These are phyloP conservation scores for Brachionus manjavacas DNA, from an alignment of 1,140 invertebrate species.

Conservation along the genomic window DNA sequence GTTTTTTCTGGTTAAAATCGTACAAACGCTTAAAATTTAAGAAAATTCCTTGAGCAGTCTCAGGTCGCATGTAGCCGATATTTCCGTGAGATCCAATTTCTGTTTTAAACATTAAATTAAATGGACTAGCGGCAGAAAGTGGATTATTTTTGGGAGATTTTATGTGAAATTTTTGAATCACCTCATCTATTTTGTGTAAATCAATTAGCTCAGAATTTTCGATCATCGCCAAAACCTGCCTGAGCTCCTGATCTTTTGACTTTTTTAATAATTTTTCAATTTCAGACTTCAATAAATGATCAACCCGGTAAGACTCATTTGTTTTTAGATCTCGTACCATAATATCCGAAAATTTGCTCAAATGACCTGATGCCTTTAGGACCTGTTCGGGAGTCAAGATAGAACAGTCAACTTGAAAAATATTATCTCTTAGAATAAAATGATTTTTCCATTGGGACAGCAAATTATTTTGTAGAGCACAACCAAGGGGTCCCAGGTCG, in stretches of 20 bases:
- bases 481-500: constrained; percentile 29
- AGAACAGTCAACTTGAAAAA: constrained; percentile 36
- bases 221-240: constrained; percentile 27
- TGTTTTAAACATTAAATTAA: constrained; percentile 97
- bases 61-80: constrained; percentile 84
- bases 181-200: constrained; percentile 76
- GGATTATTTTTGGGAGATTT: constrained; percentile 90
- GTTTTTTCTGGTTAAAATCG: constrained; percentile 89
- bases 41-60: constrained; percentile 98
- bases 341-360: constrained; percentile 34
- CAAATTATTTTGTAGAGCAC: constrained; percentile 1
- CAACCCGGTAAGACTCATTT: constrained; percentile 18
- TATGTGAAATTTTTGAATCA: constrained; percentile 81
- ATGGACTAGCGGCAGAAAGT: constrained; percentile 85
- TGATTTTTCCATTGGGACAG: constrained; percentile 15
- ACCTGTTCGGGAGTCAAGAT: constrained; percentile 36
- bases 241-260: constrained; percentile 44
- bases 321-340: constrained; percentile 3
- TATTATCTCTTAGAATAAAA: constrained; percentile 16
- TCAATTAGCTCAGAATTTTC: constrained; percentile 72
- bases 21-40: constrained; percentile 94
- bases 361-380: constrained; percentile 25
- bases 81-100: constrained; percentile 87
- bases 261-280: constrained; percentile 51
- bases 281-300: constrained; percentile 57